Conservation (phyloP, 2,888 invertebrate genomes). For the Nesidiocoris tenuis region DNA sequence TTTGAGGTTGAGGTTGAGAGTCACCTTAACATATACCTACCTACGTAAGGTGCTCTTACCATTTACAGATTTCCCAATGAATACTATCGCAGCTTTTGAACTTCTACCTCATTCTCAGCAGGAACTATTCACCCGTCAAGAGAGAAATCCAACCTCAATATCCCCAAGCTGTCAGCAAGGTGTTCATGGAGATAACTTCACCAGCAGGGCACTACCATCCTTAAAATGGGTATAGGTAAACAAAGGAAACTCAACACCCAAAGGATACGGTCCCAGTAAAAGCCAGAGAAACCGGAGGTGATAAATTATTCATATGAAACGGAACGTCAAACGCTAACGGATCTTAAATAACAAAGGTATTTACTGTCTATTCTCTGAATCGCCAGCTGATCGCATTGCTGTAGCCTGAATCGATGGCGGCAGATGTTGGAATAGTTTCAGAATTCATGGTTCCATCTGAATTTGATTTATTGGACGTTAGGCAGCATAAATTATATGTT, state of each 20-base stretch:
- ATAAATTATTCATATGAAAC: slow-evolving; percentile 38
- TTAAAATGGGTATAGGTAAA: not conserved
- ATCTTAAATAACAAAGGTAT: slow-evolving; percentile 28
- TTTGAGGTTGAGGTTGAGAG: too few species aligned
- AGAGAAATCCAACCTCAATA: not conserved
- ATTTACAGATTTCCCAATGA: too few species aligned
- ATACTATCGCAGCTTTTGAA: too few species aligned
- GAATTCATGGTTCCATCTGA: too few species aligned
- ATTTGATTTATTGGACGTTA: too few species aligned
- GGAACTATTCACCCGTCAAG: not conserved
- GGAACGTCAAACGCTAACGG: slow-evolving; percentile 24
- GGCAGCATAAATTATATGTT: too few species aligned
- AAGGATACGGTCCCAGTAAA: not conserved
- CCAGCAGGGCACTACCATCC: not conserved
- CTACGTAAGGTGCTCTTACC: too few species aligned
- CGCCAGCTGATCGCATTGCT: not conserved
- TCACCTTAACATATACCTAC: too few species aligned
- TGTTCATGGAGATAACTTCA: not conserved
- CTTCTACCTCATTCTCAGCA: too few species aligned
- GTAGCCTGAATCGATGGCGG: not conserved
- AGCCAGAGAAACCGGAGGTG: slow-evolving; percentile 21
- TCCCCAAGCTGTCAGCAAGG: not conserved
- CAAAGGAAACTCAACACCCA: not conserved
- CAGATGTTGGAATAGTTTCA: not conserved
- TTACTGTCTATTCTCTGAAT: slow-evolving; percentile 6